A percentile compares a stretch with the other conserved stretches of the same genome.
Conservation (phyloP, 2,113 vertebrate genomes). For the Thunnus maccoyii region DNA sequence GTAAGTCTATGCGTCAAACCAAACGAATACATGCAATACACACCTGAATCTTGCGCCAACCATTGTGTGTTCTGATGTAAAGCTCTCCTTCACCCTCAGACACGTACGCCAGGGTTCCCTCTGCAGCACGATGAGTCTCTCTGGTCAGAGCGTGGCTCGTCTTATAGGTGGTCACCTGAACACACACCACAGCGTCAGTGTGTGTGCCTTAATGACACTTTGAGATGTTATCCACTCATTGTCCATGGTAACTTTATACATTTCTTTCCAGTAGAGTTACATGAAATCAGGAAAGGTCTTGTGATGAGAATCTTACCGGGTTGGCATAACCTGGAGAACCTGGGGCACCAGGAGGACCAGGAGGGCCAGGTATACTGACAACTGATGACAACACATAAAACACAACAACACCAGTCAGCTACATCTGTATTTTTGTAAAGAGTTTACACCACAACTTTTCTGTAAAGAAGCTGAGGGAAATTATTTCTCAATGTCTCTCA, state of each 20-base stretch:
- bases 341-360: conserved; percentile 91
- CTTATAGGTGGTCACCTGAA: conserved; percentile 87
- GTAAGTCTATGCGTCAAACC: background rate
- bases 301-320: conserved; percentile 81
- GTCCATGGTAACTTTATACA: background rate
- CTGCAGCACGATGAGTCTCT: conserved; percentile 84
- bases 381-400: conserved; percentile 70
- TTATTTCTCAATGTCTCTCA: background rate
- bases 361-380: conserved; percentile 88
- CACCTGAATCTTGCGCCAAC: conserved; percentile 94
- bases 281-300: background rate
- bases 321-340: conserved; percentile 87
- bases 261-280: background rate
- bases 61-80: conserved; percentile 88
- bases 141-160: conserved; percentile 85
- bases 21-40: background rate
- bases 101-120: conserved; percentile 91
- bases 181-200: conserved; percentile 26
- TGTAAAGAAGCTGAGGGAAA: background rate
- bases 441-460: background rate
- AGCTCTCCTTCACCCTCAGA: conserved; percentile 90
- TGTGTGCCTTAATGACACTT: background rate
- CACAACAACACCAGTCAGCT: background rate
- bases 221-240: background rate
- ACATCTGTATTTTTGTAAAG: background rate